phyloP scores from a whole-genome alignment of 2,888 invertebrate species.

The Drosophila macrospina region DNA sequence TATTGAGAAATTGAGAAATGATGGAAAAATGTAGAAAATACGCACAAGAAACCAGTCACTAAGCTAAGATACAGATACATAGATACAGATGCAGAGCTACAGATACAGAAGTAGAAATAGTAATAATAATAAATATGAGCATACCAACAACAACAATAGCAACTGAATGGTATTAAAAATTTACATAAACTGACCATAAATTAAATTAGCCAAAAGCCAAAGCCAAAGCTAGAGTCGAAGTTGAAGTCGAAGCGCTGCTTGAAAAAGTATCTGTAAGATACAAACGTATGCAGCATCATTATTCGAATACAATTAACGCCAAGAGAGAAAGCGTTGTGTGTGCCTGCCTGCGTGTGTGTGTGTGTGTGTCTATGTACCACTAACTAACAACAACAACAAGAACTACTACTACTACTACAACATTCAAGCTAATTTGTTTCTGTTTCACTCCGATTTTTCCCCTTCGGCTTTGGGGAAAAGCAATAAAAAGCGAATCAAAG shows the following conservation, averaged over 20 bases:
- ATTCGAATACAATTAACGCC: constrained; percentile 78
- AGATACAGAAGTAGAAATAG: constrained; percentile 23
- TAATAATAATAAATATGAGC: constrained; percentile 50
- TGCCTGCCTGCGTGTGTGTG: constrained; percentile 10
- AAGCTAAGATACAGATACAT: constrained; percentile 38
- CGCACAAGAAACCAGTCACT: constrained; percentile 34
- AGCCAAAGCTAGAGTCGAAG: constrained; percentile 36
- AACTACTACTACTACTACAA: constrained; percentile 5
- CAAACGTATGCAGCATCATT: constrained; percentile 59
- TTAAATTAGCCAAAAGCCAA: constrained; percentile 66
- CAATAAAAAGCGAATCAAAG: constrained; percentile 50
- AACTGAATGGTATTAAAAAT: constrained; percentile 67
- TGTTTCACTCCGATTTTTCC: constrained; percentile 26
- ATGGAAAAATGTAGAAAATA: constrained; percentile 34
- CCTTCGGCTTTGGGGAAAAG: constrained; percentile 23
- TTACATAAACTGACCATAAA: constrained; percentile 79
- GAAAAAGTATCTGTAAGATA: constrained; percentile 52
- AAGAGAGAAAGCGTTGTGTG: constrained; percentile 56
- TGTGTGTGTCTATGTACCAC: constrained; percentile 21
- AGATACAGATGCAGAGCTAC: constrained; percentile 16
- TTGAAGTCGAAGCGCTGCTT: constrained; percentile 13
- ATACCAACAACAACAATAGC: constrained; percentile 18
- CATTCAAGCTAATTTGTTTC: constrained; percentile 37
- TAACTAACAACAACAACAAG: constrained; percentile 11
- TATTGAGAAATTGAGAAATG: constrained; percentile 60